Evolutionary conservation across 2,888 invertebrate genomes (phyloP).

Genomic region (Volucella inflata): DNA sequence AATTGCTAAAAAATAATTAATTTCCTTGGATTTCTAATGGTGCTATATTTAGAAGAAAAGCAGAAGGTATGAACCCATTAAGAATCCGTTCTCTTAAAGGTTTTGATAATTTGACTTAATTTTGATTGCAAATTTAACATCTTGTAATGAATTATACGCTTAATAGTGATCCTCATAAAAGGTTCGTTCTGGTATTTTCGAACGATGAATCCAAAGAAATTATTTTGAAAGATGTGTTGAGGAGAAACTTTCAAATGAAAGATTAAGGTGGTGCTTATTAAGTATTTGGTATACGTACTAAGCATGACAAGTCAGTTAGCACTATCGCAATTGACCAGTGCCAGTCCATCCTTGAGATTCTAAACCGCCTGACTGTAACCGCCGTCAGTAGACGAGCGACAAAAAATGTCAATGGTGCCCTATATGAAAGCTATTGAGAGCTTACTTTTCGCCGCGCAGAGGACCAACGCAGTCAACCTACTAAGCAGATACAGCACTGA

Average conservation of each 20-base stretch:
- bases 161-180: too few relatives aligned
- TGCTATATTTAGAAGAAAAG: too few relatives aligned
- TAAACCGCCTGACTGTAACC: not conserved
- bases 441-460: not conserved
- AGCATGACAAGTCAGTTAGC: not conserved
- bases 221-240: slow-evolving; percentile 8
- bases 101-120: too few relatives aligned
- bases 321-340: slow-evolving; percentile 34
- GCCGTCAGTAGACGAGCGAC: not conserved
- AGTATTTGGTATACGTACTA: slow-evolving; percentile 27
- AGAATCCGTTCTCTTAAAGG: too few relatives aligned
- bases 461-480: not conserved
- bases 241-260: slow-evolving; percentile 30
- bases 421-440: slow-evolving; percentile 7
- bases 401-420: not conserved
- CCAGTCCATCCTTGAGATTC: slow-evolving; percentile 16
- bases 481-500: slow-evolving; percentile 1
- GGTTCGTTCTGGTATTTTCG: not conserved
- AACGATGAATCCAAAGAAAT: not conserved
- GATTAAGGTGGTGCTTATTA: slow-evolving; percentile 40
- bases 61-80: too few relatives aligned
- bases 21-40: too few relatives aligned
- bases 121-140: too few relatives aligned
- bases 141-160: too few relatives aligned
- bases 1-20: too few relatives aligned